A percentile compares a stretch with the other conserved stretches of the same genome.
These are phyloP conservation scores for Bimastos eiseni DNA, from an alignment of 2,888 invertebrate species.

Conservation along the genomic window DNA sequence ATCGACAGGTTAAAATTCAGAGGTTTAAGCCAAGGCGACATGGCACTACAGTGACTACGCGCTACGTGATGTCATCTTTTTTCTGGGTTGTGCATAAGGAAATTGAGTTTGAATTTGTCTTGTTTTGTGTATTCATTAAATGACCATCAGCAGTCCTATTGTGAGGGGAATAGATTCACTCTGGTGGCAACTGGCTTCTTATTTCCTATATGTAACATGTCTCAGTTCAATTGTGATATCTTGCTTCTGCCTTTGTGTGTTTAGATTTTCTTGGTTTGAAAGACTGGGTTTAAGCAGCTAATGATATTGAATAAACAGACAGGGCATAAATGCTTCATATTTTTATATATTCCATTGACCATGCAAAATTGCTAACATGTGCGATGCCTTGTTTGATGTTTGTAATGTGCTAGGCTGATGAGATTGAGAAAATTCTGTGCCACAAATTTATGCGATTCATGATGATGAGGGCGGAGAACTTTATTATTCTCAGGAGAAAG, in stretches of 20 bases:
- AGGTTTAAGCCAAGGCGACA: too few relatives aligned
- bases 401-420: conserved; percentile 29
- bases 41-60: too few relatives aligned
- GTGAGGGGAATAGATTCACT: neutral
- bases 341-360: neutral
- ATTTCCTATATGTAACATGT: neutral
- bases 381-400: neutral
- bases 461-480: conserved; percentile 99
- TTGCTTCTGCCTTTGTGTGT: neutral
- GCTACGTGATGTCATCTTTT: neutral
- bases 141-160: neutral
- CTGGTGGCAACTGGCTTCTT: neutral
- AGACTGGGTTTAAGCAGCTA: neutral
- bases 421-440: conserved; percentile 79
- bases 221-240: neutral
- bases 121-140: neutral
- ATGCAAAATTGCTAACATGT: neutral
- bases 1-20: too few relatives aligned
- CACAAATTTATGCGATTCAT: conserved; percentile 85
- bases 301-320: too few relatives aligned
- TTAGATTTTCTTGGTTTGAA: neutral
- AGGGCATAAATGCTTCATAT: too few relatives aligned
- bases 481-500: conserved; percentile 90
- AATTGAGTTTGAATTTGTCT: neutral
- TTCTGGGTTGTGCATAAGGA: neutral